Base-by-base conservation (phyloP, 2,888 invertebrate genomes). In the Pandemis corylana region DNA sequence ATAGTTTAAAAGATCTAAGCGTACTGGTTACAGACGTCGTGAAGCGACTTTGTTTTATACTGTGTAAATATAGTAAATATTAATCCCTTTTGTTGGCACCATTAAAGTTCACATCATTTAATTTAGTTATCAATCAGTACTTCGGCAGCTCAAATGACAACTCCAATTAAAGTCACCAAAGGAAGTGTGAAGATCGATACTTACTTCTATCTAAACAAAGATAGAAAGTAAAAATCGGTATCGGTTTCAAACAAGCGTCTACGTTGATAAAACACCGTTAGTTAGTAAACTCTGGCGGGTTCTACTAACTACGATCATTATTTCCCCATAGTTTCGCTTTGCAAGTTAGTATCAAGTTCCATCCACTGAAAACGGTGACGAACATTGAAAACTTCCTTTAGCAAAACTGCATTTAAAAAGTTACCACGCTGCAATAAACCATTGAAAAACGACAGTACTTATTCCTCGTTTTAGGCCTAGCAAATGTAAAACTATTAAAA, bases 231-330 rank as follows among this genome's bases (percentile, higher is more conserved):
- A 20, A 53, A 56, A 56, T 56, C 20, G 56, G 56, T 56, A n/a
- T 56, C 15, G 9, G 20, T 20, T 56, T 56, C 56, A 53, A 12
- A 51, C 46, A 53, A 53, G 53, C 53, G n/a, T 53, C 53, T 15
- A n/a, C 53, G 56, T 12, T 49, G 56, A 56, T 56, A 56, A 9
- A 56, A 56, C 49, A 49, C 20, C 15, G 56, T 15, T 56, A 15
- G 56, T 56, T 20, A 56, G 56, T 20, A 56, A 56, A 56, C 56
- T 56, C 56, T 20, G 56, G 5, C 56, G n/a, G 56, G 56, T 56
- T 56, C 15, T 56, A 56, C 56, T 20, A 56, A 56, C 56, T 56
- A 56, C 20, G 56, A 4, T 56, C 56, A 53, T 53, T 15, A 56
- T 56, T 56, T 20, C 15, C 56, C 9, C 20, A 20, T 6, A 15